These are phyloP conservation scores for Drosophila murphyi DNA, from an alignment of 1,140 invertebrate species.

Conservation along the genomic window DNA sequence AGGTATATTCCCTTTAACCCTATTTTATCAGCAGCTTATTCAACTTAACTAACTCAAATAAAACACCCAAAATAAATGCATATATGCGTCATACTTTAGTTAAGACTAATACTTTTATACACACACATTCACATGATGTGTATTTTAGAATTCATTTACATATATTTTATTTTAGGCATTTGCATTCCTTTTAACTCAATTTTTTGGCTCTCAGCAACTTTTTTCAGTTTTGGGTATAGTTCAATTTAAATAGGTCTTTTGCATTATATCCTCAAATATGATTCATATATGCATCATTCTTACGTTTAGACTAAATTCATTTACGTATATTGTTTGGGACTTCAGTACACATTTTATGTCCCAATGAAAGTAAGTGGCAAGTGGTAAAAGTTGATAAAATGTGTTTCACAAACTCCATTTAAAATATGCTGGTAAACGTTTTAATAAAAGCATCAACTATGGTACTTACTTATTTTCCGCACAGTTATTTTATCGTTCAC, in stretches of 20 bases:
- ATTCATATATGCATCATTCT: too few species aligned
- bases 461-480: constrained; percentile 61
- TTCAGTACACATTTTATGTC: constrained; percentile 22
- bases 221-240: too few species aligned
- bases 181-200: not conserved
- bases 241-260: too few species aligned
- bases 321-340: too few species aligned
- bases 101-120: not conserved
- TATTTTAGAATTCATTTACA: not conserved
- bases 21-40: not conserved
- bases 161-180: not conserved
- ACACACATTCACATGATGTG: not conserved
- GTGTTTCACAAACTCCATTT: constrained; percentile 55
- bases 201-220: too few species aligned
- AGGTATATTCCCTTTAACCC: too few species aligned
- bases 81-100: not conserved
- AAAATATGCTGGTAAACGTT: constrained; percentile 72
- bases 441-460: constrained; percentile 80
- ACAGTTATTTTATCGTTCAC: constrained; percentile 80
- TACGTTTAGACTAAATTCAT: too few species aligned
- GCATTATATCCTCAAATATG: too few species aligned
- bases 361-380: constrained; percentile 30
- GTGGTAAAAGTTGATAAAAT: constrained; percentile 70
- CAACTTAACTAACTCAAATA: not conserved
- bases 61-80: not conserved